Evolutionary conservation across 1,140 invertebrate species (phyloP).

Genomic region (Leucophenga varia): DNA sequence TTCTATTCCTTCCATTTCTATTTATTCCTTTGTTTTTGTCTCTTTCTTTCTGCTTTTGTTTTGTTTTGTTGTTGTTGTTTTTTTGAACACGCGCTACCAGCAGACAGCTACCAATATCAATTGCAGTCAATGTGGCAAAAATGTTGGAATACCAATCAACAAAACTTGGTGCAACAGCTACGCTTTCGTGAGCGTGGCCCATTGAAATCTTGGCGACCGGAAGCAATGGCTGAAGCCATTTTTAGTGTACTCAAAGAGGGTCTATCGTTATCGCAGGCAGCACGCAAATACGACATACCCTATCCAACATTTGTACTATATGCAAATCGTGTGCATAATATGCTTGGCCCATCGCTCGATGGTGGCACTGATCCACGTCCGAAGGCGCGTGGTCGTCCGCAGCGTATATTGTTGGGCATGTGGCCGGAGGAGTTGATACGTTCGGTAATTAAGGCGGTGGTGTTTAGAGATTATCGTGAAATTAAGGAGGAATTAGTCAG

Average conservation of each 20-base stretch:
- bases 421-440: conserved; percentile 92
- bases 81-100: conserved; percentile 59
- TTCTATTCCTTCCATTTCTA: conserved; percentile 17
- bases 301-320: conserved; percentile 94
- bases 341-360: conserved; percentile 86
- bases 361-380: conserved; percentile 84
- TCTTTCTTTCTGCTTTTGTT: conserved; percentile 3
- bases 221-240: conserved; percentile 92
- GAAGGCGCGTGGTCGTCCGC: conserved; percentile 84
- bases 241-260: conserved; percentile 88
- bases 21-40: conserved; percentile 5
- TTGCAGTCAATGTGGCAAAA: conserved; percentile 93
- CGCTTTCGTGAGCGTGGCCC: conserved; percentile 89
- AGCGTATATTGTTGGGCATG: conserved; percentile 83
- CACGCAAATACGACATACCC: conserved; percentile 89
- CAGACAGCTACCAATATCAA: conserved; percentile 93
- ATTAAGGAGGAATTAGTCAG: conserved; percentile 68
- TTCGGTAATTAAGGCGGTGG: conserved; percentile 85
- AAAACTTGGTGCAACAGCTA: conserved; percentile 79
- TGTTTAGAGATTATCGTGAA: conserved; percentile 79
- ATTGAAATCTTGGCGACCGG: conserved; percentile 87
- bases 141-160: conserved; percentile 87
- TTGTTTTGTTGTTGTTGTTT: background rate
- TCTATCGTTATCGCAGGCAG: conserved; percentile 83
- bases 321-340: conserved; percentile 89